Conservation (phyloP, 2,797 vertebrate genomes). For the Antrozous pallidus region DNA sequence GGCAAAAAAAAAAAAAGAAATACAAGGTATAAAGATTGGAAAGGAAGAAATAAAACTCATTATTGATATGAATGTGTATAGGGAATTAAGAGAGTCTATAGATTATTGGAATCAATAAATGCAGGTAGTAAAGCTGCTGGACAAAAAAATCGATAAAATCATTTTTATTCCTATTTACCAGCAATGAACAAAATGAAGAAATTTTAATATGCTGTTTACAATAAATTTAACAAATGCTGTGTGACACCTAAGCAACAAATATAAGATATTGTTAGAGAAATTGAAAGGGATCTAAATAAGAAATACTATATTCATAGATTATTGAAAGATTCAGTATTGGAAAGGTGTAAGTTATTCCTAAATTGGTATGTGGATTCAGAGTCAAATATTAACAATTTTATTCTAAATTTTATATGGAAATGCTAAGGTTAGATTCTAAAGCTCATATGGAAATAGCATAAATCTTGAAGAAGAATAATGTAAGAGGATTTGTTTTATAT, state of each 20-base stretch:
- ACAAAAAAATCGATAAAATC: neutral
- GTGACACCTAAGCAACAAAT: neutral
- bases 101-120: neutral
- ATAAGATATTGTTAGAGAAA: neutral
- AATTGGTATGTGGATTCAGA: neutral
- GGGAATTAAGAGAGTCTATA: neutral
- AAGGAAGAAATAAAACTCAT: neutral
- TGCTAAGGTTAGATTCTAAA: neutral
- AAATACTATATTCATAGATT: neutral
- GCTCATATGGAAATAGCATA: neutral
- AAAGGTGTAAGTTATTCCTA: neutral
- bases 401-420: neutral
- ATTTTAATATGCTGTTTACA: neutral
- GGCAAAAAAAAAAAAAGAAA: neutral
- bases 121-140: neutral
- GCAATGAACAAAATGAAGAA: neutral
- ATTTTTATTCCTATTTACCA: neutral
- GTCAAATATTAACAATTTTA: neutral
- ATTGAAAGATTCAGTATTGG: neutral
- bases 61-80: neutral
- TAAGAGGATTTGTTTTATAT: neutral
- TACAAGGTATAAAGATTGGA: neutral
- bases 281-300: neutral
- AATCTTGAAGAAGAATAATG: neutral
- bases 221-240: slow-evolving; percentile 1